phyloP scores from a whole-genome alignment of 2,113 vertebrate genomes.

The Callopanchax toddi region DNA sequence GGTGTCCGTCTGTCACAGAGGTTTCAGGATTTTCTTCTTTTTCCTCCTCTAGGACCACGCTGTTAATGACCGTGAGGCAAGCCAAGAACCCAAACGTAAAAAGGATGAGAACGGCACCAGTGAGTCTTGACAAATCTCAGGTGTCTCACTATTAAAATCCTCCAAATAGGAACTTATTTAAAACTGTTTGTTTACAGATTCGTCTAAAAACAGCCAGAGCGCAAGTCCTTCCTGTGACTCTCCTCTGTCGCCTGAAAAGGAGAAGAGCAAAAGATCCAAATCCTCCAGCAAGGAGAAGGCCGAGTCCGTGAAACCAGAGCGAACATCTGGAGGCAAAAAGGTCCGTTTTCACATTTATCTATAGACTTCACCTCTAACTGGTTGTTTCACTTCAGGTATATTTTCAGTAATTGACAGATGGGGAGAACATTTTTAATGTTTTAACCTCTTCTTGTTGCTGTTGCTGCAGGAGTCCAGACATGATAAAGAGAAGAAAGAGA shows the following conservation, averaged over 20 bases:
- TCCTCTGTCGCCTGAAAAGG: slow-evolving; percentile 90
- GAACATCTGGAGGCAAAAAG: slow-evolving; percentile 96
- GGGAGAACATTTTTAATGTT: too few relatives aligned
- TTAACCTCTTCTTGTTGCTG: not conserved
- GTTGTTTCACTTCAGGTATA: too few relatives aligned
- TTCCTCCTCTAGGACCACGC: slow-evolving; percentile 82
- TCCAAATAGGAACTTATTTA: too few relatives aligned
- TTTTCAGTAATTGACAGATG: too few relatives aligned
- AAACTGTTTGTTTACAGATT: slow-evolving; percentile 72
- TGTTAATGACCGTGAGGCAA: slow-evolving; percentile 85
- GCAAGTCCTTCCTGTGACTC: slow-evolving; percentile 93
- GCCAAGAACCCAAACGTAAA: slow-evolving; percentile 88
- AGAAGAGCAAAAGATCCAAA: slow-evolving; percentile 93
- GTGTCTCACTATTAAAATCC: too few relatives aligned
- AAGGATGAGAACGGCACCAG: slow-evolving; percentile 96
- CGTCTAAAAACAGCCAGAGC: slow-evolving; percentile 94
- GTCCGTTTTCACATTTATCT: slow-evolving; percentile 30
- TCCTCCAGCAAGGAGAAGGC: slow-evolving; percentile 96
- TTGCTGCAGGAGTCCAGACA: slow-evolving; percentile 91
- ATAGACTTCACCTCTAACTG: too few relatives aligned
- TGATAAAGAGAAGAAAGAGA: slow-evolving; percentile 96
- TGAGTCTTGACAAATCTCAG: too few relatives aligned
- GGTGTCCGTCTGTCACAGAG: not conserved
- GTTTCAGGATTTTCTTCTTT: not conserved
- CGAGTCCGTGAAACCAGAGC: slow-evolving; percentile 92